phyloP scores from a whole-genome alignment of 2,888 invertebrate species.

The Heterodera filipjevi region DNA sequence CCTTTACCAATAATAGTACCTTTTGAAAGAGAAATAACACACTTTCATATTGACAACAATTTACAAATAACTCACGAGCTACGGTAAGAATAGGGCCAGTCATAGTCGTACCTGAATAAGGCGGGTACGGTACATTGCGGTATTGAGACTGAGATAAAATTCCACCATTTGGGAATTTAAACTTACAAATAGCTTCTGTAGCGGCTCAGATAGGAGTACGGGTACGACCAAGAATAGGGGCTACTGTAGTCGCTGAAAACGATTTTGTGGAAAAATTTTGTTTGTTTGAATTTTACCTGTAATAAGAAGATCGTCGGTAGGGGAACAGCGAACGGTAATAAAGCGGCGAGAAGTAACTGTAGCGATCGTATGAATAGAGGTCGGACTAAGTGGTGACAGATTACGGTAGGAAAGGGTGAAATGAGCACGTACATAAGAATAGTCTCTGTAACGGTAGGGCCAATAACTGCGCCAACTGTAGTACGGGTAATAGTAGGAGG shows the following conservation, averaged over 20 bases:
- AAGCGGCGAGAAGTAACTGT: slow-evolving; percentile 33
- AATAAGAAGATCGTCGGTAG: slow-evolving; percentile 22
- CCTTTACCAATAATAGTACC: slow-evolving; percentile 14
- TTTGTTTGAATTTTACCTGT: background rate
- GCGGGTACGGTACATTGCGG: background rate
- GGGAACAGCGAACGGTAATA: slow-evolving; percentile 33
- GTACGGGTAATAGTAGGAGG: slow-evolving; percentile 30
- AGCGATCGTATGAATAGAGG: slow-evolving; percentile 36
- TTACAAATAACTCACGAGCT: background rate
- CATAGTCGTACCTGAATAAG: slow-evolving; percentile 26
- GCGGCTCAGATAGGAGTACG: slow-evolving; percentile 55
- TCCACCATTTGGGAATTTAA: no score
- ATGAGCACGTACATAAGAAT: background rate
- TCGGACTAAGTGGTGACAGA: background rate
- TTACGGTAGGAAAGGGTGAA: background rate
- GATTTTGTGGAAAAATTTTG: background rate
- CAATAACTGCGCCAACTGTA: slow-evolving; percentile 24
- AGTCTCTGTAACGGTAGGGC: slow-evolving; percentile 22
- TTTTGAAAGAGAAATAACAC: background rate
- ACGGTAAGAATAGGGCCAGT: slow-evolving; percentile 2
- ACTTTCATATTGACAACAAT: background rate
- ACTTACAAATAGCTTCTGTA: slow-evolving; percentile 62
- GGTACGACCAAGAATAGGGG: slow-evolving; percentile 56
- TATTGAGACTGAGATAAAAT: no score
- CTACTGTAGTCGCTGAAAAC: slow-evolving; percentile 50